Percentiles rank a stretch among this genome's conserved stretches.
phyloP scores from a whole-genome alignment of 1,140 invertebrate species.

The Pygmarrhopalites habei region DNA sequence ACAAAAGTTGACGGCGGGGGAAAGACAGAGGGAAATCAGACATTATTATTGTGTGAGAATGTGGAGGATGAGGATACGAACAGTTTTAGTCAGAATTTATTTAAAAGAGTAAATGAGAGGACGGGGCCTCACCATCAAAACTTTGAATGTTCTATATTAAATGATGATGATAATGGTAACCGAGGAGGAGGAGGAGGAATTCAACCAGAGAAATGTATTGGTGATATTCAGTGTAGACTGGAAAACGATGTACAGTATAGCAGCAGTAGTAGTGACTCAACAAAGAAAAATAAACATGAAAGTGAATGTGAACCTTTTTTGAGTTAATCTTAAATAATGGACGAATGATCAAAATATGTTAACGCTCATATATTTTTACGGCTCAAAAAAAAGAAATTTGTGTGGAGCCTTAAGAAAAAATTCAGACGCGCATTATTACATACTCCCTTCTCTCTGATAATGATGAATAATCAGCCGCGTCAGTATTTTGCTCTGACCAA shows the following conservation, averaged over 20 bases:
- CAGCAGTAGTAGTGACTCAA: background rate
- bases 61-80: background rate
- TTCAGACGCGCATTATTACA: background rate
- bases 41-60: no score
- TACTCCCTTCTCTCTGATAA: background rate
- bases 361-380: constrained; percentile 15
- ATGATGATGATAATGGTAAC: constrained; percentile 9
- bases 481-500: constrained; percentile 1
- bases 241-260: background rate
- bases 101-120: background rate
- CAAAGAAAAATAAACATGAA: background rate
- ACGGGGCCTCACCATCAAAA: no score
- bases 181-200: background rate
- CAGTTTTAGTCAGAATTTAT: constrained; percentile 1
- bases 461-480: background rate
- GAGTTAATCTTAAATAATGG: background rate
- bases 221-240: constrained; percentile 18
- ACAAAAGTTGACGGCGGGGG: no score
- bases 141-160: no score
- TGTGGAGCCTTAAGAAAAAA: constrained; percentile 6
- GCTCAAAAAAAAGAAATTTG: constrained; percentile 2
- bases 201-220: constrained; percentile 12
- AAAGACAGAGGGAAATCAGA: no score
- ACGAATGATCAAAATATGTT: constrained; percentile 4
- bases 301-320: background rate